phyloP scores from a whole-genome alignment of 2,113 vertebrate species.

The Anseranas semipalmata region DNA sequence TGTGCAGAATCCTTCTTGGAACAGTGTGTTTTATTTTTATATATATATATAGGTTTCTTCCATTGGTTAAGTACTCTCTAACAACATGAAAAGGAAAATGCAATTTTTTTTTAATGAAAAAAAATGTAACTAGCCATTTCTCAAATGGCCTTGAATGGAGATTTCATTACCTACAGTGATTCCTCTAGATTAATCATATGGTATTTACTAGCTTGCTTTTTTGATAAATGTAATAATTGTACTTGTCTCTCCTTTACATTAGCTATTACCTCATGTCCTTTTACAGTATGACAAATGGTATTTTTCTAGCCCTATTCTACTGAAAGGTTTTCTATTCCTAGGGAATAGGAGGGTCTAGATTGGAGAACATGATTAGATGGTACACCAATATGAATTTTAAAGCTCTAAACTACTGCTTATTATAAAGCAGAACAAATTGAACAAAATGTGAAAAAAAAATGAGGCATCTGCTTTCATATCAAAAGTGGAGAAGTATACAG shows the following conservation, averaged over 20 bases:
- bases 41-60: background rate
- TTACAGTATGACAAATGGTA: background rate
- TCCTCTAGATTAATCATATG: background rate
- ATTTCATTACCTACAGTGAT: background rate
- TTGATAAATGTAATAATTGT: background rate
- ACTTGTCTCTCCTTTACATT: background rate
- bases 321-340: background rate
- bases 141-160: background rate
- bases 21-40: background rate
- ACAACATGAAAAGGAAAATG: background rate
- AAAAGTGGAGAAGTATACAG: background rate
- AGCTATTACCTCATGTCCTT: background rate
- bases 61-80: background rate
- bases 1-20: background rate
- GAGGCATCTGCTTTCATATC: background rate
- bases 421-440: background rate
- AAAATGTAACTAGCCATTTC: background rate
- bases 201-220: background rate
- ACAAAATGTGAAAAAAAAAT: background rate
- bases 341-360: background rate
- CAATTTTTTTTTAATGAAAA: background rate
- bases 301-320: background rate
- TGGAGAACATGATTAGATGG: background rate
- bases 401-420: background rate
- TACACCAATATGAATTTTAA: background rate